A percentile compares a stretch with the other conserved stretches of the same genome.
Evolutionary conservation across 2,113 vertebrate genomes (phyloP).

Genomic region (Aviceda subcristata): DNA sequence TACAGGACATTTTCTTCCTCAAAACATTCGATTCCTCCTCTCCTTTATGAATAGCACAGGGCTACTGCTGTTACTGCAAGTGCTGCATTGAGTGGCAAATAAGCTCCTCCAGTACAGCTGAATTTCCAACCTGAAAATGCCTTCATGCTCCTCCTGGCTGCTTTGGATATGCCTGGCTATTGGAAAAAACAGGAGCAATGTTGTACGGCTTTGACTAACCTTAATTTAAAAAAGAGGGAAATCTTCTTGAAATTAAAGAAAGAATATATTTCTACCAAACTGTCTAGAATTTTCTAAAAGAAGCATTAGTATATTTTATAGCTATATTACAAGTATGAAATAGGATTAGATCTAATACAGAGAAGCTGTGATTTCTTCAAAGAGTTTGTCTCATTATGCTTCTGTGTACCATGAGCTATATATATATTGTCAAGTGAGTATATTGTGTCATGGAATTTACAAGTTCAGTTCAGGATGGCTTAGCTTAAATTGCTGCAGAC

Average conservation of each 20-base stretch:
- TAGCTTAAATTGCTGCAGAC: neutral
- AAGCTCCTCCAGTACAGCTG: neutral
- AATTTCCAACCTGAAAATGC: neutral
- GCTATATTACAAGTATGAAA: neutral
- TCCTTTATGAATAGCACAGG: neutral
- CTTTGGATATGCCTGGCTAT: neutral
- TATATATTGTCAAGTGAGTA: neutral
- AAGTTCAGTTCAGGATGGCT: constrained; percentile 5
- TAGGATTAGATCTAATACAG: neutral
- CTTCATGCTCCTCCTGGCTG: neutral
- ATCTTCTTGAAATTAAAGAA: neutral
- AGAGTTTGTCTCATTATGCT: neutral
- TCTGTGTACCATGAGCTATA: neutral
- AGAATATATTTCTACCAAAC: neutral
- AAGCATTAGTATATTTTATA: neutral
- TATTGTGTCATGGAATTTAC: neutral
- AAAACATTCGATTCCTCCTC: neutral
- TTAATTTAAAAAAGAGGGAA: neutral
- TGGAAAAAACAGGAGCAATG: neutral
- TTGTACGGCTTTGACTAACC: neutral
- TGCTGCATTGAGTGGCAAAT: neutral
- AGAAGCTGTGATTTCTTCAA: neutral
- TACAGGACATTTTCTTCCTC: neutral
- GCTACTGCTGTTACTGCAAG: neutral
- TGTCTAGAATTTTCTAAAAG: neutral